Conservation (phyloP, 2,113 vertebrate species). For the Fukomys damarensis region DNA sequence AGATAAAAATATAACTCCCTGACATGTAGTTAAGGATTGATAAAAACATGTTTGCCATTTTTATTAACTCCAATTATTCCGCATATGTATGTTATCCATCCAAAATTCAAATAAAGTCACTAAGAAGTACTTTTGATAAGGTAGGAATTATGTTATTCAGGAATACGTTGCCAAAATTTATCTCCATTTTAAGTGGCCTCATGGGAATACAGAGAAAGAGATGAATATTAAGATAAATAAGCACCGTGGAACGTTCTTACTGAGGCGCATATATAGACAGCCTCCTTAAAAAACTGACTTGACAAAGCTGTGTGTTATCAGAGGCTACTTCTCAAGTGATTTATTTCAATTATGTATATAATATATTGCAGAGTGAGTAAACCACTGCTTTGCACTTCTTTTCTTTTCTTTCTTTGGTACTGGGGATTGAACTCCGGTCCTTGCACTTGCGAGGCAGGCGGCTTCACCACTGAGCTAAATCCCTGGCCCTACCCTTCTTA, state of each 20-base stretch:
- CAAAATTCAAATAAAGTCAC: background rate
- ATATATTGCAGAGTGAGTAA: background rate
- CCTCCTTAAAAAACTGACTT: background rate
- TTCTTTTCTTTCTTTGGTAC: no score
- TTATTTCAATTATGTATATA: background rate
- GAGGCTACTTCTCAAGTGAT: background rate
- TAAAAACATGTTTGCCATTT: background rate
- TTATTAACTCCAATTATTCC: background rate
- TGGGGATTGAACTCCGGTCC: no score
- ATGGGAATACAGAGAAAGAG: background rate
- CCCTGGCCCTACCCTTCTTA: no score
- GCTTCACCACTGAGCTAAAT: no score
- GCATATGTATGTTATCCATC: background rate
- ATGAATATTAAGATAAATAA: background rate
- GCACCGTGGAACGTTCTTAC: background rate
- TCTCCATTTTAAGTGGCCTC: background rate
- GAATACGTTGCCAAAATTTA: conserved; percentile 4
- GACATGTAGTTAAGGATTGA: background rate
- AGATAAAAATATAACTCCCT: background rate
- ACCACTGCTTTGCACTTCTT: background rate
- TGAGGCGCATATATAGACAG: background rate
- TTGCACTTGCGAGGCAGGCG: no score
- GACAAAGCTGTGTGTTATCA: background rate
- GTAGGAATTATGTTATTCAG: background rate
- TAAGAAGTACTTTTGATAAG: background rate